A percentile compares a stretch with the other conserved stretches of the same genome.
phyloP scores from a whole-genome alignment of 2,113 vertebrate species.

The Diphyllodes magnificus region DNA sequence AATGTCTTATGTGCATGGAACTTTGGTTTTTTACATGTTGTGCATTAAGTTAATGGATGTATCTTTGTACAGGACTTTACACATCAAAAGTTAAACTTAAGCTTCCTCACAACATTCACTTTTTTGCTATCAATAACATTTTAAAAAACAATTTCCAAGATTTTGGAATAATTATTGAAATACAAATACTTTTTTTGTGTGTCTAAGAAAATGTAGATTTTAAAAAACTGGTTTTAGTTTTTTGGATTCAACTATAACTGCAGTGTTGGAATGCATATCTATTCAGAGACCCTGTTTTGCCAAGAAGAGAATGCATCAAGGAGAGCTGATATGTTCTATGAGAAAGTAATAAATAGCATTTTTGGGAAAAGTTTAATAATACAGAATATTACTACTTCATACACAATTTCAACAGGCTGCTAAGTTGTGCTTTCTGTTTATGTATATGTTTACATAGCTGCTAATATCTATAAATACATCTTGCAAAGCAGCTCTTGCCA shows the following conservation, averaged over 20 bases:
- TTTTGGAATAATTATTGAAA: neutral
- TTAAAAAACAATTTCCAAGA: neutral
- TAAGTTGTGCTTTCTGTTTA: neutral
- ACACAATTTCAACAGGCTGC: neutral
- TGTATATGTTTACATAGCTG: neutral
- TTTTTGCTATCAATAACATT: neutral
- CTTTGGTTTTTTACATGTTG: neutral
- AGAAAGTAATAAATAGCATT: neutral
- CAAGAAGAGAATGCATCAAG: neutral
- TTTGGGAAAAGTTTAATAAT: neutral
- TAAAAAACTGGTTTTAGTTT: neutral
- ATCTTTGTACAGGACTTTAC: neutral
- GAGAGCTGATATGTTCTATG: neutral
- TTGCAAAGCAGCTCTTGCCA: neutral
- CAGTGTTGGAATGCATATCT: neutral
- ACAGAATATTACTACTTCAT: neutral
- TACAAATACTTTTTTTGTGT: neutral
- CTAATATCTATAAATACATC: neutral
- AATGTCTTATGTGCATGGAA: neutral
- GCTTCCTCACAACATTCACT: neutral
- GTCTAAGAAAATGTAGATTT: neutral
- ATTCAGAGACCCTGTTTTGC: neutral
- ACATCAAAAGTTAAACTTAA: neutral
- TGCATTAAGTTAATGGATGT: neutral
- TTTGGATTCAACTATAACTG: neutral